Conservation (phyloP, 2,113 vertebrate species). For the Apodemus speciosus region DNA sequence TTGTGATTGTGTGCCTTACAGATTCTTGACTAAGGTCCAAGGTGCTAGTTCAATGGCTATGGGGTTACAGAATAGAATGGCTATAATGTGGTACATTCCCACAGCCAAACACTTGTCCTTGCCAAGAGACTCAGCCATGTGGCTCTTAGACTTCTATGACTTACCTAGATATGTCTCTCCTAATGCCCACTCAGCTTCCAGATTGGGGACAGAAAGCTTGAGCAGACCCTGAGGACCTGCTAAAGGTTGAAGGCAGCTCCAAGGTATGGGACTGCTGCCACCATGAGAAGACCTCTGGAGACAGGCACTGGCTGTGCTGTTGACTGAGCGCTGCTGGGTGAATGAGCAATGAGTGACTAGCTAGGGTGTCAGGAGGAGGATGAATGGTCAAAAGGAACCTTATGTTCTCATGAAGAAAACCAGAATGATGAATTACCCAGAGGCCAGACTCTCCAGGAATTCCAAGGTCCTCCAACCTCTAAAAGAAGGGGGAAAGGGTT, state of each 20-base stretch:
- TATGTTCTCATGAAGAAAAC: not conserved
- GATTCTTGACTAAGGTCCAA: not conserved
- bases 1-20: not conserved
- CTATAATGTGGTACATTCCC: not conserved
- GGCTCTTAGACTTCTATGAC: no score
- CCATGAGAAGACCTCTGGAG: not conserved
- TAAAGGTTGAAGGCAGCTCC: not conserved
- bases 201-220: not conserved
- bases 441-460: slow-evolving; percentile 58
- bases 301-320: not conserved
- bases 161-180: no score
- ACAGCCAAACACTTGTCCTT: not conserved
- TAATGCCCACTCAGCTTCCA: not conserved
- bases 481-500: slow-evolving; percentile 9
- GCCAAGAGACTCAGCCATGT: not conserved
- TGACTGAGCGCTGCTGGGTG: not conserved
- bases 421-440: slow-evolving; percentile 53
- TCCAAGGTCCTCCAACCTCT: slow-evolving; percentile 29
- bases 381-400: not conserved
- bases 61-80: not conserved
- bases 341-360: not conserved
- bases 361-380: not conserved
- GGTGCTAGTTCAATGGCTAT: not conserved
- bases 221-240: not conserved
- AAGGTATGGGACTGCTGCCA: not conserved